Evolutionary conservation across 2,113 vertebrate species (phyloP).

Genomic region (Varanus salvator): DNA sequence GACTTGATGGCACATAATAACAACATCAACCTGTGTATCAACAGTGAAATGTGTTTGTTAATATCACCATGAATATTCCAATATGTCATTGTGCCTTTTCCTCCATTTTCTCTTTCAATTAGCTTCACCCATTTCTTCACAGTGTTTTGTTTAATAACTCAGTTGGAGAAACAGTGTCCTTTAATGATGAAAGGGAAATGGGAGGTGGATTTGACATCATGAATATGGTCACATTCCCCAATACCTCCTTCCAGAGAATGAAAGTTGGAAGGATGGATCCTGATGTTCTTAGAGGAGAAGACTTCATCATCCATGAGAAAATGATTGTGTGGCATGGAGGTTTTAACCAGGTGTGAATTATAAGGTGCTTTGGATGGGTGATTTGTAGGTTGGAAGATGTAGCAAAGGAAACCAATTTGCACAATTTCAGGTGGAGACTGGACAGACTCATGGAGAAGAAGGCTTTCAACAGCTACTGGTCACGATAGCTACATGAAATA

Average conservation of each 20-base stretch:
- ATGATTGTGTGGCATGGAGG: background rate
- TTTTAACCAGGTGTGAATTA: background rate
- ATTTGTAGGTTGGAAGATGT: no score
- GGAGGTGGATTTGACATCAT: background rate
- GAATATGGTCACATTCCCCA: background rate
- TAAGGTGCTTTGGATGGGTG: no score
- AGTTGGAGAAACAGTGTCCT: constrained; percentile 2
- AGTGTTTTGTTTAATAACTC: background rate
- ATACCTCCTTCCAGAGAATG: background rate
- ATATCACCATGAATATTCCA: background rate
- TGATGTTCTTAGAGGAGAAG: background rate
- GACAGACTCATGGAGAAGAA: no score
- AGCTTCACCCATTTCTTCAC: background rate
- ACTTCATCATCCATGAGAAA: background rate
- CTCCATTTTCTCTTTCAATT: background rate
- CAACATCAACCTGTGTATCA: no score
- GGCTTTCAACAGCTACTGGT: no score
- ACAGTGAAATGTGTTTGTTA: background rate
- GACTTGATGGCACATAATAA: no score
- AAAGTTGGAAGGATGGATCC: background rate
- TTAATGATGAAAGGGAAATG: constrained; percentile 5
- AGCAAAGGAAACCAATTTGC: no score
- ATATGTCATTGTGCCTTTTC: background rate
- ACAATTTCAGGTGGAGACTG: no score
- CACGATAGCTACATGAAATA: no score